phyloP scores from a whole-genome alignment of 2,888 invertebrate species.

The Hecatera dysodea region DNA sequence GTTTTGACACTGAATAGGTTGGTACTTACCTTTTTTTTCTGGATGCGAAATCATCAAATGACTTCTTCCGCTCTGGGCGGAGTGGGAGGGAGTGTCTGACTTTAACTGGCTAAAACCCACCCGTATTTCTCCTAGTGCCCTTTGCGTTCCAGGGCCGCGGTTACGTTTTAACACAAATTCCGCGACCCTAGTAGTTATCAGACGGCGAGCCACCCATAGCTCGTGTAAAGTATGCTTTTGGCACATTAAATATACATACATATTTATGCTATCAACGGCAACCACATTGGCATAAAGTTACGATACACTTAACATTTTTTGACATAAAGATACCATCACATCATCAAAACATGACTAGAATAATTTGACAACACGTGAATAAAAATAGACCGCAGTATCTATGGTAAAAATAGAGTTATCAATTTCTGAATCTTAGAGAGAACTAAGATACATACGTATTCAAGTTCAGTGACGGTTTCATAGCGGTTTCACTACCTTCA shows the following conservation, averaged over 20 bases:
- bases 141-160: too few relatives aligned
- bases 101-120: too few relatives aligned
- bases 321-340: constrained; percentile 15
- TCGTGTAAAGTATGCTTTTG: too few relatives aligned
- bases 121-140: too few relatives aligned
- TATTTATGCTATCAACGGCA: not conserved
- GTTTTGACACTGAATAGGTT: too few relatives aligned
- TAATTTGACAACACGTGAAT: constrained; percentile 1
- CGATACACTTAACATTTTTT: not conserved
- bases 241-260: not conserved
- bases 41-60: too few relatives aligned
- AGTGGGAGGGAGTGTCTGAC: too few relatives aligned
- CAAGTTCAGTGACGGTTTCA: constrained; percentile 20
- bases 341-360: constrained; percentile 1
- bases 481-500: constrained; percentile 5
- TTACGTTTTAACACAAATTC: too few relatives aligned
- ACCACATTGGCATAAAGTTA: not conserved
- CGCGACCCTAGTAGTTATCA: too few relatives aligned
- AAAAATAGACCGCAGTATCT: not conserved
- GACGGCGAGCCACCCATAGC: too few relatives aligned
- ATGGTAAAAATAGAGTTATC: not conserved
- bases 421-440: constrained; percentile 2
- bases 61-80: too few relatives aligned
- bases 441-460: constrained; percentile 10
- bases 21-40: too few relatives aligned